Evolutionary conservation across 2,888 invertebrate species (phyloP).

Genomic region (Drosophila borborema): DNA sequence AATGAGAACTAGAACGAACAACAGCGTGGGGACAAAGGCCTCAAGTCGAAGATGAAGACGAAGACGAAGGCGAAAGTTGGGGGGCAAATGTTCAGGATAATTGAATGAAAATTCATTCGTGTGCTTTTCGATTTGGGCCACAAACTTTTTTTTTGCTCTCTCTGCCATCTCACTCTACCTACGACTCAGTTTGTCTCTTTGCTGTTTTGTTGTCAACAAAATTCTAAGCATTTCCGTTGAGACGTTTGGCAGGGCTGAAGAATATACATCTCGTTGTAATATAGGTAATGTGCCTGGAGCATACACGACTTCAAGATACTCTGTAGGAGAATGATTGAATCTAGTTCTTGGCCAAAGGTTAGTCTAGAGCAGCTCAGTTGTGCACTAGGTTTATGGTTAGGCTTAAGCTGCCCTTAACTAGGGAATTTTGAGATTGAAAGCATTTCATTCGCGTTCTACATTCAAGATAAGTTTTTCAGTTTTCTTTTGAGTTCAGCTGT

Average conservation of each 20-base stretch:
- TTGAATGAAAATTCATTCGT: constrained; percentile 80
- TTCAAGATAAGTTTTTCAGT: background rate
- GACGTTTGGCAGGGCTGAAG: constrained; percentile 41
- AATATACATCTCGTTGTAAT: constrained; percentile 72
- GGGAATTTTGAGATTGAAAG: no score
- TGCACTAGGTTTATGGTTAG: no score
- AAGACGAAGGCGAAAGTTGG: background rate
- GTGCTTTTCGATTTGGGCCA: constrained; percentile 76
- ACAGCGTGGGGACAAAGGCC: constrained; percentile 6
- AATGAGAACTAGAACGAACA: constrained; percentile 14
- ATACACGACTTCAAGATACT: background rate
- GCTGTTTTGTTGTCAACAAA: constrained; percentile 55
- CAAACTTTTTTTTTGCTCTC: background rate
- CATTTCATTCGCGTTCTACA: background rate
- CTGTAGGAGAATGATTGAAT: background rate
- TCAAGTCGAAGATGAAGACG: background rate
- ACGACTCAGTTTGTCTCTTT: background rate
- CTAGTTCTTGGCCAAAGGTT: no score
- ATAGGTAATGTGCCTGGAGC: background rate
- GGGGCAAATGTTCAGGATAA: constrained; percentile 73
- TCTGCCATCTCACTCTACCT: background rate
- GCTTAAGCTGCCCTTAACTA: no score
- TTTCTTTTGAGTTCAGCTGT: no score
- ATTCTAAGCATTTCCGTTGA: constrained; percentile 59
- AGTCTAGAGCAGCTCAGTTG: no score